Conservation (phyloP, 2,888 invertebrate genomes). For the Neocrepidodera transversa region DNA sequence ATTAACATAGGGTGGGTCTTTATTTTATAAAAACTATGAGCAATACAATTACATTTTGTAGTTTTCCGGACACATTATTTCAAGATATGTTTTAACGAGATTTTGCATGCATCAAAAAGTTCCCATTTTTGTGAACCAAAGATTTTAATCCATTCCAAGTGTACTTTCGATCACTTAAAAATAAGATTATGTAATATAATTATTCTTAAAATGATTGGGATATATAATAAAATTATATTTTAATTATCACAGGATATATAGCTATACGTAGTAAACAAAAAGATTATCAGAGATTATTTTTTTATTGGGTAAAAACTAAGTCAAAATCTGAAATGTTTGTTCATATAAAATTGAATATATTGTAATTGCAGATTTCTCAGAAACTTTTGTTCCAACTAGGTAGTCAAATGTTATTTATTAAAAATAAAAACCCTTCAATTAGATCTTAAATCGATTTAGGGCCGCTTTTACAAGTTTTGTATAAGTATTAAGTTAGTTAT, state of each 20-base stretch:
- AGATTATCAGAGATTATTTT: no score
- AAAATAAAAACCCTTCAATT: no score
- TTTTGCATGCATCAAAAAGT: slow-evolving; percentile 14
- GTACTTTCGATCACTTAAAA: neutral
- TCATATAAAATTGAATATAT: no score
- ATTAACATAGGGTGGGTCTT: neutral
- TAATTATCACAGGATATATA: slow-evolving; percentile 3
- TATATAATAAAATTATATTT: neutral
- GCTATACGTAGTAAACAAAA: neutral
- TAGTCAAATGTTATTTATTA: no score
- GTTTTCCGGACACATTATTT: slow-evolving; percentile 4
- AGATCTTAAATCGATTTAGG: no score
- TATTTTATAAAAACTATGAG: slow-evolving; percentile 4
- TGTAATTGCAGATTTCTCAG: no score
- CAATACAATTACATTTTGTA: neutral
- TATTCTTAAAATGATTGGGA: neutral
- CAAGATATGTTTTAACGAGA: slow-evolving; percentile 15
- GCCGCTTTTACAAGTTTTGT: no score
- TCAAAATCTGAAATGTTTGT: no score
- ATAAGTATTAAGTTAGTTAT: no score
- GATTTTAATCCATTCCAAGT: neutral
- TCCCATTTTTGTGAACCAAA: slow-evolving; percentile 1
- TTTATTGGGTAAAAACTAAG: no score
- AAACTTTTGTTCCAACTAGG: no score
- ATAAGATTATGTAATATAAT: neutral